These are phyloP conservation scores for Zygaena filipendulae DNA, from an alignment of 2,888 invertebrate genomes.

Conservation along the genomic window DNA sequence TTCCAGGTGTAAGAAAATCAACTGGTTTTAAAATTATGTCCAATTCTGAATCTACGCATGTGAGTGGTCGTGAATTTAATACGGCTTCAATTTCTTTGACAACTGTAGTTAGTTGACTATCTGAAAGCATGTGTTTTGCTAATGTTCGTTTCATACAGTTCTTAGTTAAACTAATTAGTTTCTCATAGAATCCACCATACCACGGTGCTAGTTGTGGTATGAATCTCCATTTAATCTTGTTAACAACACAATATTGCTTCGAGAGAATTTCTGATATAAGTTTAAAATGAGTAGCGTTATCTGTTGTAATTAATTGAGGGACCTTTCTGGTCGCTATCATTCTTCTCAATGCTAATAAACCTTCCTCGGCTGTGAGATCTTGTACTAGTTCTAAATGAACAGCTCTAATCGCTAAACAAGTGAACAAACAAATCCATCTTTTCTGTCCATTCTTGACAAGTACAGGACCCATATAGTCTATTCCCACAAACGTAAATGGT, in stretches of 20 bases:
- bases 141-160: slow-evolving; percentile 9
- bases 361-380: slow-evolving; percentile 1
- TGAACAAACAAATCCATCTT: slow-evolving; percentile 3
- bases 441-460: background rate
- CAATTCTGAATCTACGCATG: slow-evolving; percentile 5
- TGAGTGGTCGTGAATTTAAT: slow-evolving; percentile 10
- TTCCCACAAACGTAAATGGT: slow-evolving; percentile 7
- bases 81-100: slow-evolving; percentile 12
- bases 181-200: slow-evolving; percentile 13
- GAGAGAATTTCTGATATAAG: slow-evolving; percentile 1
- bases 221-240: slow-evolving; percentile 8
- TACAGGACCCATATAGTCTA: slow-evolving; percentile 9
- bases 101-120: slow-evolving; percentile 8
- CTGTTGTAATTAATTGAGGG: slow-evolving; percentile 1
- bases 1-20: slow-evolving; percentile 3
- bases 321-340: background rate
- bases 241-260: slow-evolving; percentile 5
- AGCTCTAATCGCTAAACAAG: slow-evolving; percentile 3
- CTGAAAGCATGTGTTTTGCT: slow-evolving; percentile 8
- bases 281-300: slow-evolving; percentile 4
- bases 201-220: slow-evolving; percentile 12
- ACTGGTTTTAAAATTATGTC: slow-evolving; percentile 6
- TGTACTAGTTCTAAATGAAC: slow-evolving; percentile 3
- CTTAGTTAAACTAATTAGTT: slow-evolving; percentile 9
- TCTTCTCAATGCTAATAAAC: slow-evolving; percentile 2